These are phyloP conservation scores for Himalopsyche kuldschensis DNA, from an alignment of 2,888 invertebrate genomes.

Conservation along the genomic window DNA sequence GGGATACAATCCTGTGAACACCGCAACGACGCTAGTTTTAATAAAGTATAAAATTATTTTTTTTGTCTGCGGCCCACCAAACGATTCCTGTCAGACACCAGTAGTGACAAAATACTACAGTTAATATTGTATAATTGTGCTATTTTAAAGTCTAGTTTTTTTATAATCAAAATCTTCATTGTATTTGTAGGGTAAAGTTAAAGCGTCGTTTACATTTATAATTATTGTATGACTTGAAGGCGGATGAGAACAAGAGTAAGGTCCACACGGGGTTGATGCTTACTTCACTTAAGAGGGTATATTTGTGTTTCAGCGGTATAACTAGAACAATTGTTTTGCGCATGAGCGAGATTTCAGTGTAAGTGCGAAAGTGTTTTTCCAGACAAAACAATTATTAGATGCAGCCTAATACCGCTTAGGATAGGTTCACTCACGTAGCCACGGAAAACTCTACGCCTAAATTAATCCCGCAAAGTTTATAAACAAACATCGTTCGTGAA, in stretches of 20 bases:
- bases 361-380: not conserved
- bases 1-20: no score
- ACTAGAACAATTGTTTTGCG: not conserved
- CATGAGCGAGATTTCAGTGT: not conserved
- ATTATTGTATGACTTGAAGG: no score
- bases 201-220: no score
- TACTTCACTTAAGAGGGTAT: not conserved
- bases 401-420: not conserved
- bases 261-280: not conserved
- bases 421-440: not conserved
- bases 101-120: no score
- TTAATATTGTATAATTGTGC: no score
- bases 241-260: not conserved
- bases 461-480: not conserved
- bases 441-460: not conserved
- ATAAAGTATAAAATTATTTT: no score
- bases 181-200: no score
- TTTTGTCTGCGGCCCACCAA: no score
- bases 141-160: no score
- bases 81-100: no score
- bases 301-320: not conserved
- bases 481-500: not conserved
- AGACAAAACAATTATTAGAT: not conserved
- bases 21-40: no score
- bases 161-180: no score